Conservation (phyloP, 2,113 vertebrate species). For the Cinclus mexicanus region DNA sequence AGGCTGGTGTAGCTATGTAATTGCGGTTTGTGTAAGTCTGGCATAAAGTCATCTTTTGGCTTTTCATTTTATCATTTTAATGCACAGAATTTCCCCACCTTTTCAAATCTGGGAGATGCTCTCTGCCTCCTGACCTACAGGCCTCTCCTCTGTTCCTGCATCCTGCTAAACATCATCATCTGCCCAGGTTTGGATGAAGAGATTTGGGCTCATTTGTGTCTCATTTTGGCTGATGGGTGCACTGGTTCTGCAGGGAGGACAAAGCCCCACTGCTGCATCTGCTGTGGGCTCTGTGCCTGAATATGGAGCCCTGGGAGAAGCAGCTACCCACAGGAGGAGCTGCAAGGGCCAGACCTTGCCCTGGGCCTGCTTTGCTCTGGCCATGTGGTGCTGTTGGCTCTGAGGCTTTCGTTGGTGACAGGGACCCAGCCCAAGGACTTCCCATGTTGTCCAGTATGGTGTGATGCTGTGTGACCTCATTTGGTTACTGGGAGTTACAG, state of each 20-base stretch:
- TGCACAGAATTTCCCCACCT: background rate
- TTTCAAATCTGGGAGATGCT: background rate
- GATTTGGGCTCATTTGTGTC: background rate
- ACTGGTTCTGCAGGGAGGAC: background rate
- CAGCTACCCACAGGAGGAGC: background rate
- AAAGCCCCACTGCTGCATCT: background rate
- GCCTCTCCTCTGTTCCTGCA: background rate
- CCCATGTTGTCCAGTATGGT: rapidly evolving
- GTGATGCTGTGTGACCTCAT: rapidly evolving
- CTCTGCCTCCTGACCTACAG: background rate
- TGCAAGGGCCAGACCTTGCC: background rate
- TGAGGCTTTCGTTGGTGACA: rapidly evolving
- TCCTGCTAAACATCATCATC: rapidly evolving
- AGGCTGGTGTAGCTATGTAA: background rate
- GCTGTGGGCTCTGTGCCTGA: background rate
- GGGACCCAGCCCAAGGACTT: background rate
- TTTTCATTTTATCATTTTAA: background rate
- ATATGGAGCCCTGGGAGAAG: rapidly evolving
- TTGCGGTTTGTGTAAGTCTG: background rate
- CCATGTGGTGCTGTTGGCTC: rapidly evolving
- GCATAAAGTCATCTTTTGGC: background rate
- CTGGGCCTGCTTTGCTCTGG: background rate
- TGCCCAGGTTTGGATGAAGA: background rate
- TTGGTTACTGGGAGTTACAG: background rate
- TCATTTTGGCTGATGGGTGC: rapidly evolving